Evolutionary conservation across 2,113 vertebrate species (phyloP).

Genomic region (Seriola dumerili): DNA sequence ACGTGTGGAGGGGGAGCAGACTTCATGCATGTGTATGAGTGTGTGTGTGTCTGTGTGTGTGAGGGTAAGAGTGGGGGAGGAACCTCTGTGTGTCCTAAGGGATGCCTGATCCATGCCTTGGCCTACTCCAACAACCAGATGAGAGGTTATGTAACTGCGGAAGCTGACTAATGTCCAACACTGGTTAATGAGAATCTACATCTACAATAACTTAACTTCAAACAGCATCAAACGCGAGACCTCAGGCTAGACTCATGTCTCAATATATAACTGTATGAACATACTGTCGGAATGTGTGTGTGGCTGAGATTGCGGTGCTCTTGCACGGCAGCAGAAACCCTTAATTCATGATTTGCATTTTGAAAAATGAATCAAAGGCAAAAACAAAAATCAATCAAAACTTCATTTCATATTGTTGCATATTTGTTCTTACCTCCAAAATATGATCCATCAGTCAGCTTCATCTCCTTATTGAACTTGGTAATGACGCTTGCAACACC

Average conservation of each 20-base stretch:
- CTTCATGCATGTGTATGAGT: conserved; percentile 44
- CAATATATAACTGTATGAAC: not conserved
- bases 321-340: not conserved
- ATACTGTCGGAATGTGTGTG: conserved; percentile 7
- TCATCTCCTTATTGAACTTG: conserved; percentile 97
- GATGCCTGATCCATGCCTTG: conserved; percentile 80
- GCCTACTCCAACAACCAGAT: conserved; percentile 79
- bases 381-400: not conserved
- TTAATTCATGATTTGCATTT: conserved; percentile 2
- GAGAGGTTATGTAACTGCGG: conserved; percentile 75
- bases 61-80: conserved; percentile 45
- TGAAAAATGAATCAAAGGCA: not conserved
- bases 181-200: conserved; percentile 74
- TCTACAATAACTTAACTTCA: conserved; percentile 67
- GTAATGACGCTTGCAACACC: conserved; percentile 98
- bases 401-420: fast-evolving
- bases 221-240: conserved; percentile 57
- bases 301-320: not conserved
- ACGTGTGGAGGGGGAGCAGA: conserved; percentile 39
- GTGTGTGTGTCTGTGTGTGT: conserved; percentile 5
- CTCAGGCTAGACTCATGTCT: conserved; percentile 25
- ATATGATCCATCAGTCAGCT: conserved; percentile 97
- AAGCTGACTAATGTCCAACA: conserved; percentile 71
- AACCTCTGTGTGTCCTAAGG: conserved; percentile 74
- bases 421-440: conserved; percentile 91